Percentiles rank a stretch among this genome's conserved stretches.
These are phyloP conservation scores for Siniperca scherzeri DNA, from an alignment of 2,797 vertebrate species.

Conservation along the genomic window DNA sequence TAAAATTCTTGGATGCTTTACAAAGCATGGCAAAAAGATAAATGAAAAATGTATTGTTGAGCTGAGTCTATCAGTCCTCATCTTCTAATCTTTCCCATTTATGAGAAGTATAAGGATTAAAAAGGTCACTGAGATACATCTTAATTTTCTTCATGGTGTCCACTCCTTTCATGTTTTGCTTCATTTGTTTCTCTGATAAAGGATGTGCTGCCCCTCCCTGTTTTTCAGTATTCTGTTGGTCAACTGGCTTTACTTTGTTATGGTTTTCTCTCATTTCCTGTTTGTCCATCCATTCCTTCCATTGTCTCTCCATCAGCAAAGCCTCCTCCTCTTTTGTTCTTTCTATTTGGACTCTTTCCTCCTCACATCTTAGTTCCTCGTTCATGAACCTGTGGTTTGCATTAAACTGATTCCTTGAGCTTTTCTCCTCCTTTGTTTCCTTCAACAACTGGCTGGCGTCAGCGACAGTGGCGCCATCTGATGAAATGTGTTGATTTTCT, in stretches of 20 bases:
- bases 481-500: neutral
- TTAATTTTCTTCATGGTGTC: neutral
- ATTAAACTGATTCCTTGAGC: neutral
- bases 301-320: slow-evolving; percentile 11
- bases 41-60: neutral
- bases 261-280: slow-evolving; percentile 15
- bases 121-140: neutral
- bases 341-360: neutral
- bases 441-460: neutral
- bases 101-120: neutral
- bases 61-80: slow-evolving; percentile 17
- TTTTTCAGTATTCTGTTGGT: neutral
- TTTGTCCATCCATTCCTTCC: slow-evolving; percentile 44
- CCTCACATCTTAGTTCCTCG: neutral
- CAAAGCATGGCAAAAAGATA: neutral
- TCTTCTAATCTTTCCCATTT: slow-evolving; percentile 41
- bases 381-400: neutral
- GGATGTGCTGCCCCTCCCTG: neutral
- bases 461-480: neutral
- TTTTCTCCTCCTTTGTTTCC: slow-evolving; percentile 5
- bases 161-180: neutral
- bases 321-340: neutral
- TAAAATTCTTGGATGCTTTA: neutral
- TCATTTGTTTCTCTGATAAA: neutral
- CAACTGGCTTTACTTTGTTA: neutral